Conservation (phyloP, 2,113 vertebrate species). For the Onychostruthus taczanowskii region DNA sequence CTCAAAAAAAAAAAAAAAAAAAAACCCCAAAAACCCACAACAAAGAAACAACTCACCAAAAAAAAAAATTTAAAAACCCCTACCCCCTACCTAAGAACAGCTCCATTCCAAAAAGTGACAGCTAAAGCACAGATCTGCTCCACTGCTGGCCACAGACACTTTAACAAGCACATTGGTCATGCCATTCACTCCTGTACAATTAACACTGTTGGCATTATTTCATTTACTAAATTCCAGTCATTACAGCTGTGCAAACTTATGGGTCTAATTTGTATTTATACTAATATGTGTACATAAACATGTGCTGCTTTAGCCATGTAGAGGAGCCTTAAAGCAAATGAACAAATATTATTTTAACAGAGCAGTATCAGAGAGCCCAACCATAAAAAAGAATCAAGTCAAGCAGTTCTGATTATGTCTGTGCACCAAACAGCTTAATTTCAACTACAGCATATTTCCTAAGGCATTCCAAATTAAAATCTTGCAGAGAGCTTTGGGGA, state of each 20-base stretch:
- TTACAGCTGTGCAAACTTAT: conserved; percentile 58
- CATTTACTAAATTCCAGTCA: conserved; percentile 33
- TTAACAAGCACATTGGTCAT: not conserved
- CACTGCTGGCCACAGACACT: not conserved
- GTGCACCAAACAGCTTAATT: not conserved
- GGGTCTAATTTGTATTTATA: conserved; percentile 35
- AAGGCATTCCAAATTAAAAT: conserved; percentile 7
- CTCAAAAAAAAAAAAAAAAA: too few relatives aligned
- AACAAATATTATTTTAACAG: conserved; percentile 49
- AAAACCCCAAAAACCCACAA: too few relatives aligned
- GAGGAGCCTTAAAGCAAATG: conserved; percentile 25
- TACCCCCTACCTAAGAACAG: not conserved
- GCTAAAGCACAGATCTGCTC: not conserved
- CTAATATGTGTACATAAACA: conserved; percentile 21
- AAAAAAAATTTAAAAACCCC: fast-evolving
- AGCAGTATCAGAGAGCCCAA: not conserved
- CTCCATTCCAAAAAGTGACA: not conserved
- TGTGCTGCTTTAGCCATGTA: not conserved
- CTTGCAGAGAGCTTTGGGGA: not conserved
- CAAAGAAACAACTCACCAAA: fast-evolving
- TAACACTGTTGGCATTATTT: conserved; percentile 29
- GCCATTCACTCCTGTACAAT: conserved; percentile 2
- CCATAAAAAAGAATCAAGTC: not conserved
- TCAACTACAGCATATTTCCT: not conserved
- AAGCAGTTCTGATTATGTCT: not conserved